Percentiles rank a stretch among this genome's conserved stretches.
Conservation (phyloP, 2,888 invertebrate species). For the Lysandra bellargus region DNA sequence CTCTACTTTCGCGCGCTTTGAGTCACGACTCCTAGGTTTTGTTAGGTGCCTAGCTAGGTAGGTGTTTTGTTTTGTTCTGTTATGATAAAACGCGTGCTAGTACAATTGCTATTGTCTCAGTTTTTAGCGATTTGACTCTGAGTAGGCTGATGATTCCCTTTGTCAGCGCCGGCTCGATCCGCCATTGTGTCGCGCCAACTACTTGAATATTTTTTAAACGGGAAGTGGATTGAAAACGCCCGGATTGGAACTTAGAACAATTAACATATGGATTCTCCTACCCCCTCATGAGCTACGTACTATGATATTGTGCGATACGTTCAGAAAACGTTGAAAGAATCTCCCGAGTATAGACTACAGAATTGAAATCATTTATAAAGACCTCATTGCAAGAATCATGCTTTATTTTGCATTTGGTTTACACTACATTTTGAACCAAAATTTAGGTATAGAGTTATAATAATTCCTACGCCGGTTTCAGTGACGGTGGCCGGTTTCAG, state of each 20-base stretch:
- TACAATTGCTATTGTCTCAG: constrained; percentile 48
- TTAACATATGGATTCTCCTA: constrained; percentile 11
- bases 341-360: not conserved
- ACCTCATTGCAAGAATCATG: too few relatives aligned
- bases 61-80: constrained; percentile 54
- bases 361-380: not conserved
- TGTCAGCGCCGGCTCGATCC: constrained; percentile 31
- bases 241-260: constrained; percentile 16
- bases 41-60: constrained; percentile 54
- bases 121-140: constrained; percentile 39
- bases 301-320: not conserved
- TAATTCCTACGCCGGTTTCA: not conserved
- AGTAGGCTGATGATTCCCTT: constrained; percentile 34
- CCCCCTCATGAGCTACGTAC: not conserved
- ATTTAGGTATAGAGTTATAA: not conserved
- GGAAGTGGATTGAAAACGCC: constrained; percentile 12
- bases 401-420: not conserved
- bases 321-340: not conserved
- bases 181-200: constrained; percentile 28
- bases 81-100: constrained; percentile 48
- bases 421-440: not conserved
- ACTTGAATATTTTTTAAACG: constrained; percentile 17
- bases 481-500: too few relatives aligned
- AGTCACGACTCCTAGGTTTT: constrained; percentile 68
- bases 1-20: constrained; percentile 78